Evolutionary conservation across 2,888 invertebrate genomes (phyloP).

Genomic region (Lasius fuliginosus): DNA sequence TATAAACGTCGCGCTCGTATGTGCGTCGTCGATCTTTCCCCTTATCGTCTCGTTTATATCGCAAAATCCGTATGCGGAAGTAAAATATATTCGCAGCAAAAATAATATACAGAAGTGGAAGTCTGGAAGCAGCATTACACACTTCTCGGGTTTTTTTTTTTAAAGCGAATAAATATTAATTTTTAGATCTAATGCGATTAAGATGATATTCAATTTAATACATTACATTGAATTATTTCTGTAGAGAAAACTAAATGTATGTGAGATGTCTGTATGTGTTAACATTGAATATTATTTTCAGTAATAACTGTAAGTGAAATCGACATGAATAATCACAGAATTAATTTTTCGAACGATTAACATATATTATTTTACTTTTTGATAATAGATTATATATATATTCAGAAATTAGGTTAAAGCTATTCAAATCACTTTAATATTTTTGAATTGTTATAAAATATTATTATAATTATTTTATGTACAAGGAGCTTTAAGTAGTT

Average conservation of each 20-base stretch:
- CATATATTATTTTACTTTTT: background rate
- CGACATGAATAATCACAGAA: background rate
- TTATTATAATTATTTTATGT: background rate
- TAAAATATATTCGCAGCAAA: slow-evolving; percentile 36
- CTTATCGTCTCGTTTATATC: slow-evolving; percentile 34
- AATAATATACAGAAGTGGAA: background rate
- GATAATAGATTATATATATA: background rate
- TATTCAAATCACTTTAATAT: too few species aligned
- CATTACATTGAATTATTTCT: background rate
- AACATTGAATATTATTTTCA: background rate
- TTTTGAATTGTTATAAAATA: background rate
- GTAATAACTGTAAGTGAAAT: background rate
- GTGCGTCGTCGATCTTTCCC: slow-evolving; percentile 27
- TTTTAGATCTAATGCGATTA: slow-evolving; percentile 22
- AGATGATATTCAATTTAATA: background rate
- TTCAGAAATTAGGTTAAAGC: too few species aligned
- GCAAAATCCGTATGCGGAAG: slow-evolving; percentile 38
- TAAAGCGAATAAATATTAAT: slow-evolving; percentile 8
- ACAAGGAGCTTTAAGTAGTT: background rate
- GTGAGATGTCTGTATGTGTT: background rate
- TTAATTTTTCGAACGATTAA: background rate
- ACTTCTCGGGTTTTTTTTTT: background rate
- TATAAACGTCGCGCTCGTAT: slow-evolving; percentile 38
- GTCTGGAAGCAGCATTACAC: background rate
- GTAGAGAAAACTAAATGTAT: background rate